phyloP scores from a whole-genome alignment of 2,888 invertebrate genomes.

The Drosophila yooni region DNA sequence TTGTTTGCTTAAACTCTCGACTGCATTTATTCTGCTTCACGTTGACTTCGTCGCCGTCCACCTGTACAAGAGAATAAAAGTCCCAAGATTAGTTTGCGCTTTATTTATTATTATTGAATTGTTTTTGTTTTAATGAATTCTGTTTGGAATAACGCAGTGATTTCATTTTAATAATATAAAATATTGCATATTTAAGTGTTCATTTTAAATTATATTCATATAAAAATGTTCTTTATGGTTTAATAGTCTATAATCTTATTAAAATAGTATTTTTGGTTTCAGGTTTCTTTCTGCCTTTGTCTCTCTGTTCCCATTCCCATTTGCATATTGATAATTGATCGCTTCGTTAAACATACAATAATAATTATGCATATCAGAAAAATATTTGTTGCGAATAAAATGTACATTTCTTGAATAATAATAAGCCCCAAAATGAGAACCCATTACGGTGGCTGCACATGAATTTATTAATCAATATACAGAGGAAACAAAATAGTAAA shows the following conservation, averaged over 20 bases:
- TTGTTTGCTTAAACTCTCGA: slow-evolving; percentile 20
- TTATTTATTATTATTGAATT: slow-evolving; percentile 16
- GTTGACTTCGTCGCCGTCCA: slow-evolving; percentile 40
- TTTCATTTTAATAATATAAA: not conserved
- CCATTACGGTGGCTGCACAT: not conserved
- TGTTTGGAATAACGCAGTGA: not conserved
- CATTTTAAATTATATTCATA: not conserved
- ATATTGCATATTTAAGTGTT: not conserved
- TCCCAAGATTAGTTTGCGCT: slow-evolving; percentile 37
- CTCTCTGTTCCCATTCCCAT: too few relatives aligned
- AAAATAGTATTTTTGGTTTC: not conserved
- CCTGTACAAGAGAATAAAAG: slow-evolving; percentile 37
- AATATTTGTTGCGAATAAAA: not conserved
- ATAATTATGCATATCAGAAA: not conserved
- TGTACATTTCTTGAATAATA: not conserved
- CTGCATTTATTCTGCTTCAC: slow-evolving; percentile 19
- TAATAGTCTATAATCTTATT: not conserved
- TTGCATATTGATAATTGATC: not conserved
- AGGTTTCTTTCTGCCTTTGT: too few relatives aligned
- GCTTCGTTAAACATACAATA: not conserved
- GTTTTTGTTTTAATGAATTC: not conserved
- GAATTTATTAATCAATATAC: not conserved
- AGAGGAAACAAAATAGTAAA: not conserved
- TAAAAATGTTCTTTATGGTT: not conserved
- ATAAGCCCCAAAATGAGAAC: not conserved